Conservation (phyloP, 2,888 invertebrate species). For the Scrobipalpa atriplicella region DNA sequence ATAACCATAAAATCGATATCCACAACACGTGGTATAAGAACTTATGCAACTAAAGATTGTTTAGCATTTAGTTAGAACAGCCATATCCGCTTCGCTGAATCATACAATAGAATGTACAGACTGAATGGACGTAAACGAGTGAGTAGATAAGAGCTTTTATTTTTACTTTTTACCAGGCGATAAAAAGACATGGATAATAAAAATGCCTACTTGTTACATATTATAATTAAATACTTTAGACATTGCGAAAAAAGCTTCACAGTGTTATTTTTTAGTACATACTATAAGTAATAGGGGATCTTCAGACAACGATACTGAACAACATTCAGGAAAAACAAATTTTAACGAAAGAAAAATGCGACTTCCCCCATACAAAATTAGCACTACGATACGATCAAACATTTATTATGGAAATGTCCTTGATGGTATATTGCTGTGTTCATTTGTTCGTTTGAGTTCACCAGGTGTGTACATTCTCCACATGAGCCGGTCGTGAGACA, state of each 20-base stretch:
- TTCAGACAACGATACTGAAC: too few relatives aligned
- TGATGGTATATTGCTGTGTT: neutral
- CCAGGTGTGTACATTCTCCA: neutral
- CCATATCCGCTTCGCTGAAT: slow-evolving; percentile 4
- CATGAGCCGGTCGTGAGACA: slow-evolving; percentile 15
- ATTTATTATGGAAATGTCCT: neutral
- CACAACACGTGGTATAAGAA: neutral
- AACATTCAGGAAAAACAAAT: too few relatives aligned
- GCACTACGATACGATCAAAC: too few relatives aligned
- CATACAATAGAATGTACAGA: neutral
- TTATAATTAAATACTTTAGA: too few relatives aligned
- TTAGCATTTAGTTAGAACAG: slow-evolving; percentile 1
- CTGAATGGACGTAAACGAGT: neutral
- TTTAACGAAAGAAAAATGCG: too few relatives aligned
- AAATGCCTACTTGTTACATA: too few relatives aligned
- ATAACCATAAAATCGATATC: slow-evolving; percentile 3
- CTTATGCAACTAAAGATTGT: slow-evolving; percentile 20
- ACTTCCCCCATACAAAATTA: too few relatives aligned
- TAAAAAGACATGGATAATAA: too few relatives aligned
- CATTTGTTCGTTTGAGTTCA: neutral
- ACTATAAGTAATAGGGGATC: too few relatives aligned
- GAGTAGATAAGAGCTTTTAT: neutral
- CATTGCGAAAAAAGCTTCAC: too few relatives aligned
- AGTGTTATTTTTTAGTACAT: too few relatives aligned
- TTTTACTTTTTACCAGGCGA: too few relatives aligned